Conservation (phyloP, 2,797 vertebrate species). For the Gadopsis bispinosus region DNA sequence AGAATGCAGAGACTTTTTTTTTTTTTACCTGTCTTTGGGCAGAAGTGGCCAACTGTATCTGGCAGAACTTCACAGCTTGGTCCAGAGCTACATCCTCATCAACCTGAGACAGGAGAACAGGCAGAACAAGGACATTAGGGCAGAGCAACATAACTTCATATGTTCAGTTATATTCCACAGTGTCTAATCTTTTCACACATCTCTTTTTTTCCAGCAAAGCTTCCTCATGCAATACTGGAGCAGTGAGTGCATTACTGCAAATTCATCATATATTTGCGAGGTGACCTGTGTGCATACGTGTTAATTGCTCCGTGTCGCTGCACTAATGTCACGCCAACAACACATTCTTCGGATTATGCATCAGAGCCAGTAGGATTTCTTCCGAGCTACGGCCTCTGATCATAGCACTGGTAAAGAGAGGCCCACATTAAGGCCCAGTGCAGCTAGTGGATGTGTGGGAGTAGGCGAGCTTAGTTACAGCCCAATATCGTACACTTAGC, state of each 20-base stretch:
- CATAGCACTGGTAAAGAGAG: constrained; percentile 33
- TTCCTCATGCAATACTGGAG: neutral
- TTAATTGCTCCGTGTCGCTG: neutral
- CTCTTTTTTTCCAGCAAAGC: neutral
- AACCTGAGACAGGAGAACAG: constrained; percentile 85
- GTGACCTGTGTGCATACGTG: neutral
- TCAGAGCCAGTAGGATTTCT: constrained; percentile 11
- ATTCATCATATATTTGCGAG: neutral
- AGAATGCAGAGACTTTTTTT: neutral
- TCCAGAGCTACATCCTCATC: constrained; percentile 97
- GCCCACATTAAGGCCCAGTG: constrained; percentile 30
- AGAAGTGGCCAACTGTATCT: constrained; percentile 93
- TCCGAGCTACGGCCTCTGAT: constrained; percentile 29
- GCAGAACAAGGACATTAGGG: constrained; percentile 28
- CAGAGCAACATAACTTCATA: neutral
- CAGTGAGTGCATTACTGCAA: neutral
- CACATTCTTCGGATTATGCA: constrained; percentile 13
- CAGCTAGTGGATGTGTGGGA: constrained; percentile 56
- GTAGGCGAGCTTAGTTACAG: constrained; percentile 53
- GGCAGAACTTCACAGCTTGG: constrained; percentile 98
- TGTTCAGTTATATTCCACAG: neutral
- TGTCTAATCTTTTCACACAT: neutral
- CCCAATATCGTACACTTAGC: constrained; percentile 46
- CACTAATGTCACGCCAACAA: constrained; percentile 8
- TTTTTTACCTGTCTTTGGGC: constrained; percentile 94